phyloP scores from a whole-genome alignment of 2,888 invertebrate species.

The Octodonta nipae region DNA sequence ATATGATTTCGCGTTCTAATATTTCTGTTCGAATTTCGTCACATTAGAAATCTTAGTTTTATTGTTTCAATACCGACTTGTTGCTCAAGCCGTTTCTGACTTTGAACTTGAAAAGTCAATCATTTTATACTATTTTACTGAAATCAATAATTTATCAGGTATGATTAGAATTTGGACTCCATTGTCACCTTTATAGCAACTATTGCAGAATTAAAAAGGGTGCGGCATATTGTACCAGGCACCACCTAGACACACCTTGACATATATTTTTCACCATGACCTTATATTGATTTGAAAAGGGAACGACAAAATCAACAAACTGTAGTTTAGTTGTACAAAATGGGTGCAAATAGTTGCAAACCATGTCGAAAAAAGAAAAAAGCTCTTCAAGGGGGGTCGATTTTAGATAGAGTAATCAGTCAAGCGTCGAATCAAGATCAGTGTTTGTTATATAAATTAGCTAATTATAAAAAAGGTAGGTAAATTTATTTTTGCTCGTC shows the following conservation, averaged over 20 bases:
- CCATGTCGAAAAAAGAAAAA: constrained; percentile 34
- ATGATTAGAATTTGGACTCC: too few relatives aligned
- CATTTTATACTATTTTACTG: too few relatives aligned
- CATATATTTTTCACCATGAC: constrained; percentile 22
- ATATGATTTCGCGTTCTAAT: too few relatives aligned
- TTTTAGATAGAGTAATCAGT: constrained; percentile 79
- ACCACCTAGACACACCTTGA: constrained; percentile 19
- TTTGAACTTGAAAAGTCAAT: too few relatives aligned
- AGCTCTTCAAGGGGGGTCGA: constrained; percentile 51
- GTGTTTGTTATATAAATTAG: constrained; percentile 73
- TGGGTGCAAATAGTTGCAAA: constrained; percentile 39
- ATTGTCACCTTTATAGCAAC: too few relatives aligned
- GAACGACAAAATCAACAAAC: too few relatives aligned
- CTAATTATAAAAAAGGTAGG: constrained; percentile 75
- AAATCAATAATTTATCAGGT: too few relatives aligned
- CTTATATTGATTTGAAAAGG: constrained; percentile 16
- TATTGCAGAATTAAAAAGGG: too few relatives aligned
- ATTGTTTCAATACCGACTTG: too few relatives aligned
- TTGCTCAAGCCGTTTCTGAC: too few relatives aligned
- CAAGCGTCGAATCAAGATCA: constrained; percentile 76
- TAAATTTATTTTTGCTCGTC: neutral
- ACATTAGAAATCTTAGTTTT: too few relatives aligned
- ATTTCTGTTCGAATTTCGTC: too few relatives aligned
- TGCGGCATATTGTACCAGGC: constrained; percentile 18
- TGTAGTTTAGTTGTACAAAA: constrained; percentile 12